Evolutionary conservation across 2,797 vertebrate genomes (phyloP).

Genomic region (Threskiornis aethiopicus): DNA sequence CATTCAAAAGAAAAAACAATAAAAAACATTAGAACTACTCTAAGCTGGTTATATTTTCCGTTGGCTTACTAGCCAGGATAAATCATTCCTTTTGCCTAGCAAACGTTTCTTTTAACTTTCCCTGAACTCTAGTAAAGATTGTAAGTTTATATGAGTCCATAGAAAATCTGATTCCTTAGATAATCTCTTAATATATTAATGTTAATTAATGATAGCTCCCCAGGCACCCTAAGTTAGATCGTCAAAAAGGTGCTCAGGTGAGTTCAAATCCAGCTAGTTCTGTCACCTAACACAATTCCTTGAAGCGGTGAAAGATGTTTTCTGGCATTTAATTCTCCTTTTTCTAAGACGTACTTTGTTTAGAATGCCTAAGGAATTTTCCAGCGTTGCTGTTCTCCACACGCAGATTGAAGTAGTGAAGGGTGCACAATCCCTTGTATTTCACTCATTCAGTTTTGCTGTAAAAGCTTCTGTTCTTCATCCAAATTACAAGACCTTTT

Average conservation of each 20-base stretch:
- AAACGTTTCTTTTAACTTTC: conserved; percentile 28
- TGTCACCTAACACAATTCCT: neutral
- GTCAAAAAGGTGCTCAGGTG: neutral
- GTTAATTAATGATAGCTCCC: neutral
- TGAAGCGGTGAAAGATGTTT: neutral
- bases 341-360: neutral
- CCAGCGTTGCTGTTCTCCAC: neutral
- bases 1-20: neutral
- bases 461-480: neutral
- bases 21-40: neutral
- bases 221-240: neutral
- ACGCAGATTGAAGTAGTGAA: neutral
- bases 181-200: neutral
- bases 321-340: neutral
- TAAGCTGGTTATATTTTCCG: conserved; percentile 20
- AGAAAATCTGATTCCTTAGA: neutral
- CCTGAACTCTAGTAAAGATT: neutral
- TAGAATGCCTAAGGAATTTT: neutral
- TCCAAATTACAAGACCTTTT: neutral
- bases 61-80: conserved; percentile 11
- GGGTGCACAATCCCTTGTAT: neutral
- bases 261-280: neutral
- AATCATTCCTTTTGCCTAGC: conserved; percentile 16
- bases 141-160: neutral
- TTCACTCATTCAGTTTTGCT: neutral